Evolutionary conservation across 2,888 invertebrate genomes (phyloP).

Genomic region (Scaptomyza caliginosa): DNA sequence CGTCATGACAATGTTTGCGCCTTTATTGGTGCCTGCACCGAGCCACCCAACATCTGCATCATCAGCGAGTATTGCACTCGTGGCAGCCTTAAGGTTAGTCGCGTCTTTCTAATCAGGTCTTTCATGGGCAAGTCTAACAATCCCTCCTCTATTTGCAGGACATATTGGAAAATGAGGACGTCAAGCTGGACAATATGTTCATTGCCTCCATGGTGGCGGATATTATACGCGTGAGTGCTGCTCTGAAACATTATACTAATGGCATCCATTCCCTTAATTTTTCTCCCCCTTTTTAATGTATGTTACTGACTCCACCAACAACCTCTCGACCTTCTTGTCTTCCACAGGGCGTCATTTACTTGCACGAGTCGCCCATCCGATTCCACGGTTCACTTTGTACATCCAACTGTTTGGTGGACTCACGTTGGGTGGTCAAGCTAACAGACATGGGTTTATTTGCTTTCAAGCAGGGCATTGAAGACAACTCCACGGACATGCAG

Average conservation of each 20-base stretch:
- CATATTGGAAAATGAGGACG: constrained; percentile 96
- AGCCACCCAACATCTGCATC: constrained; percentile 95
- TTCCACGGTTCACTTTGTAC: constrained; percentile 95
- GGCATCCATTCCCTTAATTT: constrained; percentile 22
- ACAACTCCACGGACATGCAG: constrained; percentile 87
- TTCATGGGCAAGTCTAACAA: background rate
- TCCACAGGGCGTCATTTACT: constrained; percentile 93
- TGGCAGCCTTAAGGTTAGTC: constrained; percentile 93
- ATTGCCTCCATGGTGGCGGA: constrained; percentile 97
- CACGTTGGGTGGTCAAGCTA: constrained; percentile 96
- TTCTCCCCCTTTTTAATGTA: background rate
- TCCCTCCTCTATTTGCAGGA: constrained; percentile 86
- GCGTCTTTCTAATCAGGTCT: background rate
- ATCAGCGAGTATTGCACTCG: constrained; percentile 95
- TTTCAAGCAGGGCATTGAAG: constrained; percentile 90
- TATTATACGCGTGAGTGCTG: constrained; percentile 92
- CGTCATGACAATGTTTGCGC: constrained; percentile 96
- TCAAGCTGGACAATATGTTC: constrained; percentile 98
- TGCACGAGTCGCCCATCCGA: constrained; percentile 93
- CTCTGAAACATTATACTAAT: constrained; percentile 72
- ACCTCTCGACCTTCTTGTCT: constrained; percentile 11
- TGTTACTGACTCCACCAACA: background rate
- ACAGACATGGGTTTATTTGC: constrained; percentile 96
- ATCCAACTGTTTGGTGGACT: constrained; percentile 96
- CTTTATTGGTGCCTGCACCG: constrained; percentile 96